Conservation (phyloP, 2,797 vertebrate genomes). For the Catharus ustulatus region DNA sequence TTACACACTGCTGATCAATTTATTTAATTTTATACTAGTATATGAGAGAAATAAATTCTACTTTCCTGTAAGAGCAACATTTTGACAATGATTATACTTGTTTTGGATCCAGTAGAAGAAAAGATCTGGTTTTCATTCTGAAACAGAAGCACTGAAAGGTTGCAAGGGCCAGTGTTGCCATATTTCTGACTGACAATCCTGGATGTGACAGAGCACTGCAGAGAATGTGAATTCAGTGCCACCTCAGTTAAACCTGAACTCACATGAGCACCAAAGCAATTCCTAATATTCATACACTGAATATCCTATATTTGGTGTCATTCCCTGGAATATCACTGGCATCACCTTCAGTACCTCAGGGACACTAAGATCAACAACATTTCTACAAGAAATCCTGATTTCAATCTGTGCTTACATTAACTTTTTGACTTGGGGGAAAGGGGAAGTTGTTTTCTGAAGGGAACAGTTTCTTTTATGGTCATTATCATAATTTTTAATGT, state of each 20-base stretch:
- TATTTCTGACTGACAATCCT: not conserved
- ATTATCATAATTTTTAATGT: not conserved
- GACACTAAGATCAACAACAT: not conserved
- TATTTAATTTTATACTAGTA: not conserved
- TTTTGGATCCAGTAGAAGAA: not conserved
- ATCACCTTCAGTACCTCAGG: not conserved
- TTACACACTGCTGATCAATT: not conserved
- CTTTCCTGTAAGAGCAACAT: not conserved
- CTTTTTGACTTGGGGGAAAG: not conserved
- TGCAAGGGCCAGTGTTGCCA: not conserved
- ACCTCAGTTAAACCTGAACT: not conserved
- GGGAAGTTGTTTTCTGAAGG: not conserved
- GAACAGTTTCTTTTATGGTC: not conserved
- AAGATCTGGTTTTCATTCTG: not conserved
- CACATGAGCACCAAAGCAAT: not conserved
- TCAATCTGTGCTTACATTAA: not conserved
- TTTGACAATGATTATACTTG: not conserved
- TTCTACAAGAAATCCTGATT: not conserved
- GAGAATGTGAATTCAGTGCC: not conserved
- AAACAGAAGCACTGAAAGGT: not conserved
- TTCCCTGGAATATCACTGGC: not conserved
- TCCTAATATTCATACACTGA: accelerated
- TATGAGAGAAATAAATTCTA: not conserved
- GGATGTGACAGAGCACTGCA: not conserved
- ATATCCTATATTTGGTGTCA: not conserved